Percentiles rank a stretch among this genome's conserved stretches.
phyloP scores from a whole-genome alignment of 2,113 vertebrate genomes.

The Microtus oregoni region DNA sequence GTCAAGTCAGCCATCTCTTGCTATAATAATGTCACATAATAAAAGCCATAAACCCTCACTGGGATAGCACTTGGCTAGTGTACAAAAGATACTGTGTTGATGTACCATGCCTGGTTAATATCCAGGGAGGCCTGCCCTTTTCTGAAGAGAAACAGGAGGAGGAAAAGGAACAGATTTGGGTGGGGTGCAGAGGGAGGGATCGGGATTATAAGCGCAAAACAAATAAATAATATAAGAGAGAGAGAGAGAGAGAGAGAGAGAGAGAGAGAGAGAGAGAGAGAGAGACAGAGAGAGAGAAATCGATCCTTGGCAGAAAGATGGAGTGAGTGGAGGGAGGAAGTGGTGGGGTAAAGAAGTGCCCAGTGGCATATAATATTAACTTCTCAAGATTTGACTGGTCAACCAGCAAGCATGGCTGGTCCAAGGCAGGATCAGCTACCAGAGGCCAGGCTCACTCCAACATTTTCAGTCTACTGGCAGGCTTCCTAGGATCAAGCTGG shows the following conservation, averaged over 20 bases:
- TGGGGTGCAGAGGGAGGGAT: background rate
- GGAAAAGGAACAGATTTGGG: background rate
- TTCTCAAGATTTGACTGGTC: background rate
- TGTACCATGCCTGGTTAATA: background rate
- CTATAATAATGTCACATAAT: background rate
- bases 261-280: background rate
- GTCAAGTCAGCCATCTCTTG: background rate
- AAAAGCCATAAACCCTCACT: background rate
- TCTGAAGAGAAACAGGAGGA: background rate
- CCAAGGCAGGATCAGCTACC: background rate
- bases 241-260: background rate
- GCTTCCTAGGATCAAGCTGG: background rate
- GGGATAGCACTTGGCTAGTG: background rate
- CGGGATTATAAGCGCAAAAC: background rate
- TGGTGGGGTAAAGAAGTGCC: too few species aligned
- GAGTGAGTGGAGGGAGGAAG: too few species aligned
- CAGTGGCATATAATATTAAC: background rate
- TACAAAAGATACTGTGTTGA: background rate
- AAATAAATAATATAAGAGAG: too few species aligned
- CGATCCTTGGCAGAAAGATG: background rate
- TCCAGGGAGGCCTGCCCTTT: background rate
- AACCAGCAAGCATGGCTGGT: background rate
- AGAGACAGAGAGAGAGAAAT: background rate
- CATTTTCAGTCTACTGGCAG: background rate
- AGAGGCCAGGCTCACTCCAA: background rate